These are phyloP conservation scores for Laterallus jamaicensis DNA, from an alignment of 2,113 vertebrate species.

Conservation along the genomic window DNA sequence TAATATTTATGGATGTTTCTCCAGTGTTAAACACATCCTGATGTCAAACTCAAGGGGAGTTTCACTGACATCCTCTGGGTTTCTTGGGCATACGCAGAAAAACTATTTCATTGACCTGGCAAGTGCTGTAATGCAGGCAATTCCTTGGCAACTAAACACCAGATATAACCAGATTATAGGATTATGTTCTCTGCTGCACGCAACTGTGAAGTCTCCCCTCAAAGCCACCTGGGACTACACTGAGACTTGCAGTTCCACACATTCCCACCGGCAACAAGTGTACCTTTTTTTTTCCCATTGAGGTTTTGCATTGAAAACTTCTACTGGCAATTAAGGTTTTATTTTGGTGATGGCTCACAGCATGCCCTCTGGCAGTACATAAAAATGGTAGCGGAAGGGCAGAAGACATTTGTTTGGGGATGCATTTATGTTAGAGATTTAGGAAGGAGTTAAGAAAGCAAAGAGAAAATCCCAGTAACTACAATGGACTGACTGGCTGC, in stretches of 20 bases:
- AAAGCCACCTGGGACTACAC: not conserved
- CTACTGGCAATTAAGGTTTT: not conserved
- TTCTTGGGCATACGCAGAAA: not conserved
- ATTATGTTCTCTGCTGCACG: not conserved
- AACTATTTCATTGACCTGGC: not conserved
- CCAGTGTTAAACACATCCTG: not conserved
- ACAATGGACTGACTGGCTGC: not conserved
- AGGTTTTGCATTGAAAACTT: not conserved
- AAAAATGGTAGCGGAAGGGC: not conserved
- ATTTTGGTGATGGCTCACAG: not conserved
- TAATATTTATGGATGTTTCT: not conserved
- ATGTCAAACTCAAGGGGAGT: not conserved
- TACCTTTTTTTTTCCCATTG: not conserved
- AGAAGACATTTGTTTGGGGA: not conserved
- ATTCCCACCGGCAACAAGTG: not conserved
- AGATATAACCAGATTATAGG: not conserved
- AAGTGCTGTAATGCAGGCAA: not conserved
- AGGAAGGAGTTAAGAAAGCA: not conserved
- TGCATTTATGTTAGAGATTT: not conserved
- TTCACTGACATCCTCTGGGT: not conserved
- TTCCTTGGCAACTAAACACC: not conserved
- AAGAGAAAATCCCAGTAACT: not conserved
- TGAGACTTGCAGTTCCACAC: not conserved
- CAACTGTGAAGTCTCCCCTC: not conserved
- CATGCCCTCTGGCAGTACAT: not conserved